phyloP scores from a whole-genome alignment of 2,113 vertebrate genomes.

The Etheostoma spectabile region DNA sequence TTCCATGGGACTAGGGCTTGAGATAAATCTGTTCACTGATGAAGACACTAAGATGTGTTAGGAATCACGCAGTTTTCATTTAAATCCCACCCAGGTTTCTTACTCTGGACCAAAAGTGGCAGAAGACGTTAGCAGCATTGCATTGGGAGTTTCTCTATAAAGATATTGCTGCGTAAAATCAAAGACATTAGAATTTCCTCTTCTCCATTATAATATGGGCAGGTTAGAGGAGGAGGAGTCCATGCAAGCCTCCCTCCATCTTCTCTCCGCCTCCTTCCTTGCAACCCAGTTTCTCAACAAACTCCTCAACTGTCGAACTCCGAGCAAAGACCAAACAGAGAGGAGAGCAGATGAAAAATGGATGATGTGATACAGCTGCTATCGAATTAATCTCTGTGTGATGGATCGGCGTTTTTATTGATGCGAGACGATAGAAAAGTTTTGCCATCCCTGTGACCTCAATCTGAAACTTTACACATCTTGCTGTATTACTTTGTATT shows the following conservation, averaged over 20 bases:
- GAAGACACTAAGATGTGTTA: neutral
- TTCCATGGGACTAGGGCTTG: no score
- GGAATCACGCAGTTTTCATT: neutral
- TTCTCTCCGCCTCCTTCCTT: neutral
- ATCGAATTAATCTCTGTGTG: constrained; percentile 24
- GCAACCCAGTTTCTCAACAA: constrained; percentile 22
- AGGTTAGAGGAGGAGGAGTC: neutral
- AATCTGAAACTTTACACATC: neutral
- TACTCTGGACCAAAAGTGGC: neutral
- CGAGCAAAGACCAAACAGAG: constrained; percentile 8
- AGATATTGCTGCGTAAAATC: neutral
- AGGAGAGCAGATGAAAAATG: constrained; percentile 22
- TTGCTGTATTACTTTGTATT: no score
- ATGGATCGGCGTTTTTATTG: constrained; percentile 14
- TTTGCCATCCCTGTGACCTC: constrained; percentile 14
- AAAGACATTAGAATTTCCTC: neutral
- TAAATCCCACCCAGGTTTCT: neutral
- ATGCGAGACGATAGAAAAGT: neutral
- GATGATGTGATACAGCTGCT: constrained; percentile 11
- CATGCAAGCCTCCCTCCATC: neutral
- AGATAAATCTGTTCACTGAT: neutral
- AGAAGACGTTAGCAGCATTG: no score
- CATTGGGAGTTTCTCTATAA: neutral
- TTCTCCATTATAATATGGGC: neutral
- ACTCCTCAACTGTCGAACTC: constrained; percentile 19